phyloP scores from a whole-genome alignment of 2,113 vertebrate species.

The Cacatua alba region DNA sequence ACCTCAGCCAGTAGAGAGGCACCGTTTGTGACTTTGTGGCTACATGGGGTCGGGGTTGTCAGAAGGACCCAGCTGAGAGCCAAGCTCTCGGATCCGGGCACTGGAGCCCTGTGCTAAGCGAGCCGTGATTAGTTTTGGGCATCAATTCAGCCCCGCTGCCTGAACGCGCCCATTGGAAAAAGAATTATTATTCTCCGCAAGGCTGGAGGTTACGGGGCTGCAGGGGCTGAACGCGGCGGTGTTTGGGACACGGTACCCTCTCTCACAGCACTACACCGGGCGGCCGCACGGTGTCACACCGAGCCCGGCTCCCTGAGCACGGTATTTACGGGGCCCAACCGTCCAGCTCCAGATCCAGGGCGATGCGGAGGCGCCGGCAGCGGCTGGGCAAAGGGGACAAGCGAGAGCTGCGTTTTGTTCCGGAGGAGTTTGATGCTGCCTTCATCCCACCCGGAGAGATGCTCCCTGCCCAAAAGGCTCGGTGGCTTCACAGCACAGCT shows the following conservation, averaged over 20 bases:
- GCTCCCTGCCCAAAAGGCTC: not conserved
- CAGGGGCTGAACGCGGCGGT: rapidly evolving
- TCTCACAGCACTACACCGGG: not conserved
- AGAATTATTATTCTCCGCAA: too few relatives aligned
- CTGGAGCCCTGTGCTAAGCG: rapidly evolving
- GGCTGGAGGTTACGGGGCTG: not conserved
- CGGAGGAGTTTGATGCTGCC: rapidly evolving
- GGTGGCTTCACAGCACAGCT: not conserved
- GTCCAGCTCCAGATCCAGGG: rapidly evolving
- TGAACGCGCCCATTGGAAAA: rapidly evolving
- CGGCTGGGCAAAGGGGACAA: not conserved
- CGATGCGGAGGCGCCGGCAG: not conserved
- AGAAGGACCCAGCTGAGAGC: too few relatives aligned
- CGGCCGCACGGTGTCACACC: conserved; percentile 53
- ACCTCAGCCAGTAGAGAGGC: rapidly evolving
- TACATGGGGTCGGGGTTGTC: rapidly evolving
- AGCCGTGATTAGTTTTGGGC: rapidly evolving
- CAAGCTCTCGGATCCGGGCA: not conserved
- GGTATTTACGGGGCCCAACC: not conserved
- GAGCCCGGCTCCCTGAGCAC: not conserved
- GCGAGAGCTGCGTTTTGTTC: not conserved
- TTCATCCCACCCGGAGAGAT: not conserved
- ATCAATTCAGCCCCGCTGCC: rapidly evolving
- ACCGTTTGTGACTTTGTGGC: rapidly evolving
- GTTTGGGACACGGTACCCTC: rapidly evolving